These are phyloP conservation scores for Philonicus albiceps DNA, from an alignment of 2,888 invertebrate genomes.

Conservation along the genomic window DNA sequence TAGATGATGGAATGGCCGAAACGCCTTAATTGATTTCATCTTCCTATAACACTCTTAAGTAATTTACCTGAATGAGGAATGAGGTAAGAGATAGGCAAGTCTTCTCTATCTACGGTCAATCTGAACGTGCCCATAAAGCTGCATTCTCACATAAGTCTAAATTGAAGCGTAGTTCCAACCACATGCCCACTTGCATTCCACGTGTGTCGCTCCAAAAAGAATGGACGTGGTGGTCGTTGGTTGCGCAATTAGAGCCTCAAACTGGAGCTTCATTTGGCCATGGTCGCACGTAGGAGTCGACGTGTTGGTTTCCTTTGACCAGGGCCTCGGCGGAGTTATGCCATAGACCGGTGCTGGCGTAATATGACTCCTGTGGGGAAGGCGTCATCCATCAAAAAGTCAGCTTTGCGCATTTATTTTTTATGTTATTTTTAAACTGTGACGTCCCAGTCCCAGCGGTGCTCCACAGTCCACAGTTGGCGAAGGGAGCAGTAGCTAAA, in stretches of 20 bases:
- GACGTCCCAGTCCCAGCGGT: background rate
- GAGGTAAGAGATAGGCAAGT: background rate
- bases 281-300: background rate
- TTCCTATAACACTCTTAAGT: background rate
- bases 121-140: background rate
- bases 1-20: background rate
- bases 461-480: background rate
- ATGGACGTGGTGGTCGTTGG: background rate
- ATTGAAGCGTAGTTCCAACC: background rate
- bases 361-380: background rate
- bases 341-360: background rate
- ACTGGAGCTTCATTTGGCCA: background rate
- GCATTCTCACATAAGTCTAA: background rate
- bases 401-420: background rate
- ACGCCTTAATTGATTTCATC: background rate
- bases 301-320: background rate
- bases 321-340: background rate
- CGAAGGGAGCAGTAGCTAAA: background rate
- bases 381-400: background rate
- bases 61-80: background rate
- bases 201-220: background rate
- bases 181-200: background rate
- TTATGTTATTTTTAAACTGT: background rate
- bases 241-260: background rate
- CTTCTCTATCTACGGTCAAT: background rate